Base-by-base conservation (phyloP, 2,888 invertebrate species). In the Acanthosoma haemorrhoidale region DNA sequence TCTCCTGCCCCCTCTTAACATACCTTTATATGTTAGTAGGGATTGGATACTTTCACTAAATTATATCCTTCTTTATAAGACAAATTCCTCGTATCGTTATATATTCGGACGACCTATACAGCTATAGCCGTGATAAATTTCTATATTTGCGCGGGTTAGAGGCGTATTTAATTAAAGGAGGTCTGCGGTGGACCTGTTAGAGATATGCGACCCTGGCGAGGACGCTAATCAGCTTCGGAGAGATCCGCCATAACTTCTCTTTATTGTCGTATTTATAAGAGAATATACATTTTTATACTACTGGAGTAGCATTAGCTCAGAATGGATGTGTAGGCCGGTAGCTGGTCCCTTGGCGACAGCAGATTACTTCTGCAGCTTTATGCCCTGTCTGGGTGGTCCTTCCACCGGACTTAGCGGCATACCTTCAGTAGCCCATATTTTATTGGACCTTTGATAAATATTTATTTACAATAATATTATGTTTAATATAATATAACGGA, bases 251-350 rank as follows among this genome's bases (percentile, higher is more conserved):
- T 61, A 61, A 61, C 61, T 61, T 36, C 36, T 21, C 21, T 61
- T 61, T 61, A 61, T 36, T 61, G 61, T 61, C 61, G 36, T 61
- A 61, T 36, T 61, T 61, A 36, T 36, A 36, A 61, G 51, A 51
- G 51, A 51, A 51, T 51, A 25, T 13, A n/a, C 4, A 51, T 51
- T 51, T 51, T 51, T 51, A 51, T 51, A n/a, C n/a, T 6, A 25
- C 6, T 25, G 51, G 25, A 25, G 51, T 18, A 18, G 51, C 13
- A 5, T 5, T 13, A 25, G n/a, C 4, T 1, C 25, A n/a, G n/a
- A n/a, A n/a, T n/a, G 25, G 8, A 21, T 3, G 51, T 51, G 43
- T 43, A 43, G 43, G 43, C 21, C 43, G 43, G 43, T 43, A 43
- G 43, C 43, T 13, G 43, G 11, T 21, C n/a, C 51, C 18, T 5